Percentiles rank a stretch among this genome's conserved stretches.
Conservation (phyloP, 1,140 invertebrate species). For the Oreohelix idahoensis region DNA sequence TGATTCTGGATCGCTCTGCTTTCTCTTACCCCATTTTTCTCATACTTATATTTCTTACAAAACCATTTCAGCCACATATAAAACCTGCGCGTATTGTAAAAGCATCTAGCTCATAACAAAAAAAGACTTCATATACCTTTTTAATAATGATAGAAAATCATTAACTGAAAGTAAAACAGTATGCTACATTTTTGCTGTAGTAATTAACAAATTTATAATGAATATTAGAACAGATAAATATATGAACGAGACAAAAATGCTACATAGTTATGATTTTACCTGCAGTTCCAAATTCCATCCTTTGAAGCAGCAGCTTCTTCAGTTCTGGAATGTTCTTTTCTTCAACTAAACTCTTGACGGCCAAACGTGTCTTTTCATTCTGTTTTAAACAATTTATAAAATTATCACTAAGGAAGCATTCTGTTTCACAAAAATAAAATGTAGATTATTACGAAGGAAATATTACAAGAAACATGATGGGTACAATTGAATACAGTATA, state of each 20-base stretch:
- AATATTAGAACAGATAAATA: no score
- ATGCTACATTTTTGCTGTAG: background rate
- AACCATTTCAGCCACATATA: no score
- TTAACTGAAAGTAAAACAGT: no score
- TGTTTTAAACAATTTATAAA: slow-evolving; percentile 13
- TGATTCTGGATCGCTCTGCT: no score
- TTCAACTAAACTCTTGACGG: slow-evolving; percentile 76
- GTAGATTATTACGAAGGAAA: background rate
- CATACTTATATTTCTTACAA: no score
- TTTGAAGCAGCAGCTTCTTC: slow-evolving; percentile 77
- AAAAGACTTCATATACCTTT: no score
- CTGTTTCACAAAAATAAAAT: background rate
- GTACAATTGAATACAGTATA: background rate
- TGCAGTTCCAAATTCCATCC: slow-evolving; percentile 90
- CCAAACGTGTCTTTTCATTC: slow-evolving; percentile 72
- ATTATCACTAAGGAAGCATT: background rate
- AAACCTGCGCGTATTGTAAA: no score
- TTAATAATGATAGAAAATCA: no score
- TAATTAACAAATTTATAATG: background rate
- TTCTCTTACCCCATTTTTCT: no score
- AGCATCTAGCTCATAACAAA: no score
- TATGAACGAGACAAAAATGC: background rate
- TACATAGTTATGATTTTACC: slow-evolving; percentile 74
- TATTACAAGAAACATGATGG: background rate
- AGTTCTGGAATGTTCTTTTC: slow-evolving; percentile 75